These are phyloP conservation scores for Carcinoscorpius rotundicauda DNA, from an alignment of 1,140 invertebrate species.

Conservation along the genomic window DNA sequence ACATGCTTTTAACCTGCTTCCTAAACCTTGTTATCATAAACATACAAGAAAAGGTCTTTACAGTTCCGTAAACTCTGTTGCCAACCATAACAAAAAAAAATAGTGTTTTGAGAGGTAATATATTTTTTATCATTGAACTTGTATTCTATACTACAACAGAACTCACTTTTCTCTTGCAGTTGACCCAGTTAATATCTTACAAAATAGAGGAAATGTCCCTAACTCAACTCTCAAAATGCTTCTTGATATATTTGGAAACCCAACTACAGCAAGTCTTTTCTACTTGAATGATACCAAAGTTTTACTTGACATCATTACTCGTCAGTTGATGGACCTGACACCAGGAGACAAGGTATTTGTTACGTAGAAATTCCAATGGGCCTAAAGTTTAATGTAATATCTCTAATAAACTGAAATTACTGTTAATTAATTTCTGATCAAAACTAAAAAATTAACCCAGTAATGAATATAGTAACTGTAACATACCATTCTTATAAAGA, in stretches of 20 bases:
- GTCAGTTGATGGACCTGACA: conserved; percentile 73
- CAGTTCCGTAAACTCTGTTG: no score
- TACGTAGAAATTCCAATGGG: neutral
- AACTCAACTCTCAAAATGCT: conserved; percentile 81
- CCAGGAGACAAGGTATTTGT: conserved; percentile 62
- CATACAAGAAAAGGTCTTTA: no score
- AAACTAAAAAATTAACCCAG: no score
- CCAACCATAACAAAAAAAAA: no score
- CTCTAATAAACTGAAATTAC: no score
- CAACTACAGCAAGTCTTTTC: conserved; percentile 63
- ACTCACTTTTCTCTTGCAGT: conserved; percentile 41
- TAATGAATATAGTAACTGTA: no score
- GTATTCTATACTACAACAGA: neutral
- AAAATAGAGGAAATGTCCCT: conserved; percentile 52
- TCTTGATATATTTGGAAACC: conserved; percentile 63
- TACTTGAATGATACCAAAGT: conserved; percentile 90
- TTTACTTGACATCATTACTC: conserved; percentile 76
- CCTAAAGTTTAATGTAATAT: no score
- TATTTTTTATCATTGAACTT: neutral
- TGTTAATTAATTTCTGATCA: no score
- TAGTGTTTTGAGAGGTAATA: no score
- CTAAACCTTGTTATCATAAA: no score
- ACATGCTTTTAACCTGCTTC: no score
- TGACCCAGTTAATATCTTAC: conserved; percentile 69
- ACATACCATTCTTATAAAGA: no score